Conservation (phyloP, 1,140 invertebrate species). For the Philopotamus ludificatus region DNA sequence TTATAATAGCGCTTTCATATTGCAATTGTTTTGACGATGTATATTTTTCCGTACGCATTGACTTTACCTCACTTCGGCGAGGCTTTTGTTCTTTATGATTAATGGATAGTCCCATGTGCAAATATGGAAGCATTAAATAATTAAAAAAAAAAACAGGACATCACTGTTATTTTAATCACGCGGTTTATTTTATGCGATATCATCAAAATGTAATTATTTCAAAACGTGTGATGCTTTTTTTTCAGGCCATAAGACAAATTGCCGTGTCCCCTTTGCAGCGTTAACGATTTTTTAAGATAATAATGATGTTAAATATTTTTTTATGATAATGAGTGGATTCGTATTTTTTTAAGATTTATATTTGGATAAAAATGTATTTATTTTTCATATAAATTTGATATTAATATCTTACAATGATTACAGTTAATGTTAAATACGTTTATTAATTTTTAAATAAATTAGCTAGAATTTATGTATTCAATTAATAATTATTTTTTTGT, state of each 20-base stretch:
- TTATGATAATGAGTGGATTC: too few relatives aligned
- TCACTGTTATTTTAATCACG: slow-evolving; percentile 27
- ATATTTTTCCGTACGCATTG: background rate
- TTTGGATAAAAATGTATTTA: too few relatives aligned
- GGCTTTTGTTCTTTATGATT: slow-evolving; percentile 27
- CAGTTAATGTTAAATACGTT: too few relatives aligned
- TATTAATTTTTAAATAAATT: too few relatives aligned
- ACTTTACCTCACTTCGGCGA: slow-evolving; percentile 17
- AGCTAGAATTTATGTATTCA: slow-evolving; percentile 11
- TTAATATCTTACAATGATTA: too few relatives aligned
- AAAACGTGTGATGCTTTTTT: slow-evolving; percentile 23
- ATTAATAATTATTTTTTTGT: slow-evolving; percentile 2
- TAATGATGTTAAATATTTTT: too few relatives aligned
- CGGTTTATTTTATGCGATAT: slow-evolving; percentile 29
- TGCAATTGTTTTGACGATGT: too few relatives aligned
- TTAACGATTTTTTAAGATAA: too few relatives aligned
- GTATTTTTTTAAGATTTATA: too few relatives aligned
- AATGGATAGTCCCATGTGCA: slow-evolving; percentile 27
- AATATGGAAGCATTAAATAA: slow-evolving; percentile 29
- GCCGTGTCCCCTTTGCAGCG: slow-evolving; percentile 1
- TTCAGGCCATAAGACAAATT: slow-evolving; percentile 15
- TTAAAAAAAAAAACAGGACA: slow-evolving; percentile 22
- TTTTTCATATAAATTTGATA: too few relatives aligned
- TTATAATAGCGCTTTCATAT: too few relatives aligned
- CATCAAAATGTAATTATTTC: slow-evolving; percentile 31